Evolutionary conservation across 2,888 invertebrate species (phyloP), one percentile per base, ranked within the genome.

Genomic region (Chaitophorus viminalis): DNA sequence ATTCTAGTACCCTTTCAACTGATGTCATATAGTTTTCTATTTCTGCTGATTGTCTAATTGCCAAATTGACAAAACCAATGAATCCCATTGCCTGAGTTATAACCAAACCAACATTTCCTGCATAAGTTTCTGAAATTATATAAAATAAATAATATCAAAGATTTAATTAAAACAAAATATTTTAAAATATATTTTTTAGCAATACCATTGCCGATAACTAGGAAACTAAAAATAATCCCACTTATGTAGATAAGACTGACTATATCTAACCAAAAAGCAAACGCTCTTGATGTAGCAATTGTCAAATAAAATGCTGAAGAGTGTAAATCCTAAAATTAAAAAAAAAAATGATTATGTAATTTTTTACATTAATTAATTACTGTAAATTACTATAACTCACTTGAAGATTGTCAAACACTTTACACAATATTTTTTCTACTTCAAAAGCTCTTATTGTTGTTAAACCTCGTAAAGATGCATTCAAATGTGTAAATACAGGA

Each of bases 401-500:
- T 91, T 96, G 96, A 90, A 96, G 95, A 89, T 94, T 93, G 90
- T 96, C 96, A 90, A 97, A 97, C 91, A 96, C 96, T 60, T 93
- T 92, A 77, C 94, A 94, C 75, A 98, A 94, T 36, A 95, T 94
- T 85, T 94, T 93, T 91, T 97, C 95, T 0, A 96, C 96, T 14
- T 94, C 94, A 91, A 96, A 98, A 0, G 98, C 96, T 86, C 99
- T 93, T 79, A 99, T 98, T 0, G 98, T 98, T 0, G 97, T 94
- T 89, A 99, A 93, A 0, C 99, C 99, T 91, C 96, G 95, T 9
- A 99, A 92, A 0, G 97, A 95, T 46, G 98, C 96, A 91, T 95
- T 96, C 90, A 99, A 92, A 91, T 98, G 98, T 3, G 96, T 95
- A 92, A 98, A 99, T n/a, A 99, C 96, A 0, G 99, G 99, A 90